A percentile compares a stretch with the other conserved stretches of the same genome.
Conservation (phyloP, 2,888 invertebrate genomes). For the Drosophila cracens region DNA sequence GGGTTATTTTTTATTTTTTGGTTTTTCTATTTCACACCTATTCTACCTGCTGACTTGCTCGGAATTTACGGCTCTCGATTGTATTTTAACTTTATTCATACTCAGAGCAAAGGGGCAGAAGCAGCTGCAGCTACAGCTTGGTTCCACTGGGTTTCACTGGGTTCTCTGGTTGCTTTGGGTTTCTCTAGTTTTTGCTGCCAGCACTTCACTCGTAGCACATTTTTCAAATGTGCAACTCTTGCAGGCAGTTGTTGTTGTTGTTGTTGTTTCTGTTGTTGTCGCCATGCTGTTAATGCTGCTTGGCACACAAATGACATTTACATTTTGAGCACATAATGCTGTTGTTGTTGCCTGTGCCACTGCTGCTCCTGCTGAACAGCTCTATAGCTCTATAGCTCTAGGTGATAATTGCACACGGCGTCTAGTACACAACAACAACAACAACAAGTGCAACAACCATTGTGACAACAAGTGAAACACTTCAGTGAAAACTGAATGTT, state of each 20-base stretch:
- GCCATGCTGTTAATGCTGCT: slow-evolving; percentile 38
- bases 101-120: slow-evolving; percentile 25
- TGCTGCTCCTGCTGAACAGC: slow-evolving; percentile 14
- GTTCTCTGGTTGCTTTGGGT: slow-evolving; percentile 8
- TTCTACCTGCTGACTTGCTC: slow-evolving; percentile 64
- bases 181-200: slow-evolving; percentile 24
- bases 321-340: slow-evolving; percentile 74
- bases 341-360: slow-evolving; percentile 33
- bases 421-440: slow-evolving; percentile 47
- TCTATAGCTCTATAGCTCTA: slow-evolving; percentile 36
- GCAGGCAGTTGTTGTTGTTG: slow-evolving; percentile 36
- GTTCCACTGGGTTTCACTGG: background rate
- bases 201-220: slow-evolving; percentile 67
- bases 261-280: slow-evolving; percentile 34
- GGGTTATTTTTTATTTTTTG: slow-evolving; percentile 1
- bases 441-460: slow-evolving; percentile 23
- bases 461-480: slow-evolving; percentile 40
- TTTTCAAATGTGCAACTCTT: slow-evolving; percentile 77
- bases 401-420: slow-evolving; percentile 73
- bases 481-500: slow-evolving; percentile 51
- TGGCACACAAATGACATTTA: slow-evolving; percentile 73
- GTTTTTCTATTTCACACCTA: slow-evolving; percentile 45
- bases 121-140: slow-evolving; percentile 21
- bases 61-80: slow-evolving; percentile 72
- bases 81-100: slow-evolving; percentile 72